Conservation (phyloP, 2,797 vertebrate species). For the Falco columbarius region DNA sequence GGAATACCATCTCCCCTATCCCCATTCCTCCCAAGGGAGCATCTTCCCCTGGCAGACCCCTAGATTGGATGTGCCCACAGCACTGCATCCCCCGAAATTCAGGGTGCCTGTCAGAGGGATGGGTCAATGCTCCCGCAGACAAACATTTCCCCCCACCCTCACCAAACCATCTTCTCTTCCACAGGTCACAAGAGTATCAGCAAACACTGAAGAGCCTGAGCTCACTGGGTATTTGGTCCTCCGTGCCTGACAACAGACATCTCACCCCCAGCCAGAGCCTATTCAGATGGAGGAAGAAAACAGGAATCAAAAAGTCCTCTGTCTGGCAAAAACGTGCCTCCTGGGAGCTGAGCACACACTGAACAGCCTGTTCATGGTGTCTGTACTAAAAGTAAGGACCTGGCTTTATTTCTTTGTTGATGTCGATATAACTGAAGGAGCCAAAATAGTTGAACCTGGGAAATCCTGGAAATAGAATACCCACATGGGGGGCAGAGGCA, state of each 20-base stretch:
- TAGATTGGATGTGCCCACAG: fast-evolving
- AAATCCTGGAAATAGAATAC: neutral
- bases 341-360: neutral
- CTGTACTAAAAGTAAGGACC: conserved; percentile 54
- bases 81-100: neutral
- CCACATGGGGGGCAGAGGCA: fast-evolving
- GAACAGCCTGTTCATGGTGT: conserved; percentile 25
- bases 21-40: neutral
- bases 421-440: conserved; percentile 28
- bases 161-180: neutral
- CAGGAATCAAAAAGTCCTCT: conserved; percentile 10
- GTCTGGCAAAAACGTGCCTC: neutral
- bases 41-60: neutral
- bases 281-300: conserved; percentile 5
- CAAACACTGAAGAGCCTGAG: neutral
- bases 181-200: neutral
- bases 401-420: conserved; percentile 57
- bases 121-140: fast-evolving
- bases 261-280: neutral
- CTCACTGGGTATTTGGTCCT: neutral
- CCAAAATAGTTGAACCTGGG: neutral
- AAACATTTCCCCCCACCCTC: neutral
- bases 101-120: fast-evolving
- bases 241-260: neutral
- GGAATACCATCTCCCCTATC: neutral